Evolutionary conservation across 1,140 invertebrate genomes (phyloP), one percentile per base, ranked within the genome.

Genomic region (Callitettix versicolor): DNA sequence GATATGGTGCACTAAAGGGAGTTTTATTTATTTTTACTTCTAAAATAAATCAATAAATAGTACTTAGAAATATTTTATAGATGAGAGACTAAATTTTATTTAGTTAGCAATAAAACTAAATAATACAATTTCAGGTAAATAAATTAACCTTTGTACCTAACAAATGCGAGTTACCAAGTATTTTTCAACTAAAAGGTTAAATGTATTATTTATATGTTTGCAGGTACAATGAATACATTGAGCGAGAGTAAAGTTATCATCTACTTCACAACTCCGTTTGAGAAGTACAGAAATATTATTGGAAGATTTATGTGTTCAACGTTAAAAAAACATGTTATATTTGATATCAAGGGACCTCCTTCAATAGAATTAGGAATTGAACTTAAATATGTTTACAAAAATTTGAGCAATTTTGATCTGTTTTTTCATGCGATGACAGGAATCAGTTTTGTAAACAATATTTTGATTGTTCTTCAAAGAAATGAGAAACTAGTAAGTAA

Each of bases 281-380:
- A 84, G 49, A 79, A 79, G 48, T 80, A 80, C 57, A 70, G 78
- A 1, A 76, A 71, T 2, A 72, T 84, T 9, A 73, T 71, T 1
- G 84, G 78, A n/a, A 71, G 79, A 22, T 82, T 88, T 60, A 84
- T 82, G 15, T 73, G 86, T 21, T 80, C 80, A 1, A 82, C 86
- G 46, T 70, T 71, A 26, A 77, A 85, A 42, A 73, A 74, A 48
- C 82, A 87, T 65, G 69, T 84, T 0, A 81, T 88, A 1, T 82
- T 84, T 0, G 78, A 85, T 65, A 66, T 88, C 0, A 71, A 76
- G 17, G 79, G 79, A 1, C 79, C 83, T 0, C 71, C 74, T 20
- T 76, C 79, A 20, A 77, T 52, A 15, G 21, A 26, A 14, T 14
- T 52, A 1, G 85, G 85, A 46, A 64, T 80, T 21, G 86, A 90